Base-by-base conservation (phyloP, 2,797 vertebrate species). In the Ceryle rudis region DNA sequence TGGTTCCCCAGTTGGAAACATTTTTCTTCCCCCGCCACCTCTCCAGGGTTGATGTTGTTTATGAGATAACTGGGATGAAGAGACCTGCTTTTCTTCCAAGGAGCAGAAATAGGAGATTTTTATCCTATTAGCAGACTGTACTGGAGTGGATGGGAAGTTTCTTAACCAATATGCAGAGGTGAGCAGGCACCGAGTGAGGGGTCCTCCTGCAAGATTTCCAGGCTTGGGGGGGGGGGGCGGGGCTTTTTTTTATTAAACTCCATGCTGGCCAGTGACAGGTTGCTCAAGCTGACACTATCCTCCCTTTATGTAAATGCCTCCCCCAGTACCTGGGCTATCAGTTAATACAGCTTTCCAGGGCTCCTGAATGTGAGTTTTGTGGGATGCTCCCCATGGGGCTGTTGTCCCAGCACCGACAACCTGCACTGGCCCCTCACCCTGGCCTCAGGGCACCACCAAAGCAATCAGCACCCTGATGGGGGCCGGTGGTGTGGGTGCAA, bases 181-280 rank as follows among this genome's bases (percentile, higher is more conserved):
- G 22, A 89, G 35, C 2, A 15, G 62, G 46, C 26, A 35, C 26
- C 70, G 39, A 54, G 57, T 0, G 3, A 79, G 35, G 17, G 3
- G 20, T 62, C 54, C 33, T 77, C 51, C 42, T 65, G 66, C 22
- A 25, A 81, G 37, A 49, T 61, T 49, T 42, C 62, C 70, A 44
- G 46, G 60, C 46, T 86, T 77, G 22, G 57, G 57, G 21, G 26
- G 49, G 11, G 11, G 10, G 46, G 21, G 22, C n/a, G n/a, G n/a
- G n/a, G n/a, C n/a, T 23, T 37, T 47, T 39, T 25, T 62, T 19
- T 15, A 41, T 94, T 82, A 41, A 41, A 41, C 41, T 69, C 55
- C 69, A 55, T 3, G 11, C 67, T 91, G 89, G 81, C 75, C 61
- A 29, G 58, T 15, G 62, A 65, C 93, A 95, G 95, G 95, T 95